These are phyloP conservation scores for Aphrocallistes beatrix DNA, from an alignment of 37 sponge, comb jelly and placozoan genomes.

Conservation along the genomic window DNA sequence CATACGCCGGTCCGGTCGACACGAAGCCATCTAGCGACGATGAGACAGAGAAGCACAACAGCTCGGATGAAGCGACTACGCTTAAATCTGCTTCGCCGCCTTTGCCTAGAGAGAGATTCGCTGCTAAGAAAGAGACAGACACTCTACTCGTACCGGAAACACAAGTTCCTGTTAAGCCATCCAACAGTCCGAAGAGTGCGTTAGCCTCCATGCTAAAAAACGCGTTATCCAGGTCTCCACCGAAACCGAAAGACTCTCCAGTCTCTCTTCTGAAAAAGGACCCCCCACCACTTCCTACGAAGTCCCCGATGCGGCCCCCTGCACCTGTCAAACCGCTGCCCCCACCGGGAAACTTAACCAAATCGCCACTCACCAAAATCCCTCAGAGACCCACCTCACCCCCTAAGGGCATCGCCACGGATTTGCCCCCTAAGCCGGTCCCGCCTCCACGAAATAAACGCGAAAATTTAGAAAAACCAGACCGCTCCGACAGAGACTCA, in stretches of 20 bases:
- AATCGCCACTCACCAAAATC: background rate
- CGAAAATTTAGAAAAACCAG: background rate
- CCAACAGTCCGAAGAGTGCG: background rate
- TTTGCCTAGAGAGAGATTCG: background rate
- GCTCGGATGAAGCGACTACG: background rate
- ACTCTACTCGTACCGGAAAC: no score
- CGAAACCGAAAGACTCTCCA: background rate
- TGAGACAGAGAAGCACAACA: background rate
- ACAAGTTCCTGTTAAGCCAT: background rate
- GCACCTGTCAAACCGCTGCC: background rate
- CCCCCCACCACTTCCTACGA: background rate
- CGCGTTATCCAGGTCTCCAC: background rate
- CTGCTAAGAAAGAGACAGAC: no score
- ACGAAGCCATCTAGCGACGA: background rate
- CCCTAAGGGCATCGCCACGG: background rate
- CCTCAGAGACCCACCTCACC: background rate
- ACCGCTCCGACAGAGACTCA: background rate
- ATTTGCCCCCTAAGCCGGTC: background rate
- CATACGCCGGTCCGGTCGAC: background rate
- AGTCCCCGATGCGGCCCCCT: background rate
- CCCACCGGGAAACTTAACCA: background rate
- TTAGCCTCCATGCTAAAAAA: background rate
- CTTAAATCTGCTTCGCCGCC: background rate
- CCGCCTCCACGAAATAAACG: background rate
- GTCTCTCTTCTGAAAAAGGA: background rate